Percentiles rank a stretch among this genome's conserved stretches.
These are phyloP conservation scores for Thymelicus acteon DNA, from an alignment of 2,888 invertebrate species.

Conservation along the genomic window DNA sequence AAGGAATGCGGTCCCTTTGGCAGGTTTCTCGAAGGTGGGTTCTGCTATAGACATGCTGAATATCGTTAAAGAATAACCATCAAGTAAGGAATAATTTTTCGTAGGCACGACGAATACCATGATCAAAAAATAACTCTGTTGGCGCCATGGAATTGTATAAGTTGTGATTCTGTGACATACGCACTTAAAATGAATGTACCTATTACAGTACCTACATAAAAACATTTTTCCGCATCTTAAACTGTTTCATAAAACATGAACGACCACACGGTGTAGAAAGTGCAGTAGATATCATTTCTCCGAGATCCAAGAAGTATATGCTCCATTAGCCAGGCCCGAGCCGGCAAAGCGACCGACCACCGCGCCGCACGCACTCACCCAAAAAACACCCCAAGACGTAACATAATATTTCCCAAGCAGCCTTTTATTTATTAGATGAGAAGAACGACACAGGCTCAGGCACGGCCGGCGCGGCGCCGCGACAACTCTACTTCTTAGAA, in stretches of 20 bases:
- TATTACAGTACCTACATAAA: too few species aligned
- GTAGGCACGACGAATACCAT: too few species aligned
- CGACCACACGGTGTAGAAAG: constrained; percentile 21
- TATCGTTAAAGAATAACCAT: constrained; percentile 7
- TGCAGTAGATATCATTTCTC: constrained; percentile 31
- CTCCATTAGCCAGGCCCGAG: constrained; percentile 67
- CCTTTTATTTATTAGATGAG: constrained; percentile 81
- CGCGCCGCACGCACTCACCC: constrained; percentile 65
- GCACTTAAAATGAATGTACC: too few species aligned
- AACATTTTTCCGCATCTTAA: neutral
- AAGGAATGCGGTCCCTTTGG: constrained; percentile 36
- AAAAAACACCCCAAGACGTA: constrained; percentile 78
- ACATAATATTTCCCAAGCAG: constrained; percentile 83
- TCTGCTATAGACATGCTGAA: constrained; percentile 17
- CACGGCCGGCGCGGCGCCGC: constrained; percentile 70
- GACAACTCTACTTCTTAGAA: constrained; percentile 80
- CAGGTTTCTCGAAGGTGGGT: constrained; percentile 24
- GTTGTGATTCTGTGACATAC: too few species aligned
- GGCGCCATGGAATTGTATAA: too few species aligned
- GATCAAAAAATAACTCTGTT: too few species aligned
- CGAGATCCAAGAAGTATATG: constrained; percentile 44
- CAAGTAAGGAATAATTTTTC: neutral
- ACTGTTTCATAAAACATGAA: neutral
- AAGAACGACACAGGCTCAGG: constrained; percentile 50
- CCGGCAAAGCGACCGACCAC: constrained; percentile 68